Conservation (phyloP, 2,797 vertebrate species). For the Ciconia nigra region DNA sequence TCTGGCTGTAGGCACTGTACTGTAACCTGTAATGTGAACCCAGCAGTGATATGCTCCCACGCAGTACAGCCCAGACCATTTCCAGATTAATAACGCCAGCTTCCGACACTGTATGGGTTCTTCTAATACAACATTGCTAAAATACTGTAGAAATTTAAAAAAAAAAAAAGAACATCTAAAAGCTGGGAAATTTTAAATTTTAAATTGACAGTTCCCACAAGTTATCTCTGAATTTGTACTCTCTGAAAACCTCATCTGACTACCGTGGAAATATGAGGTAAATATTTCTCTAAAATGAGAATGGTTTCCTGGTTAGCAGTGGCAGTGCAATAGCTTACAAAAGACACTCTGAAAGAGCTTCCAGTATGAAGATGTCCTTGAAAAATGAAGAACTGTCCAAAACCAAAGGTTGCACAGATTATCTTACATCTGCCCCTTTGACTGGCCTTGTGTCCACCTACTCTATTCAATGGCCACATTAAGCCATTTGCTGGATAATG, state of each 20-base stretch:
- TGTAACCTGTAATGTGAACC: background rate
- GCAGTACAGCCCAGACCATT: background rate
- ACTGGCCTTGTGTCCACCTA: background rate
- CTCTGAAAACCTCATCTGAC: background rate
- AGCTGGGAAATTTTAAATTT: background rate
- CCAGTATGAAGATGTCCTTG: background rate
- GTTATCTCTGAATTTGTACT: background rate
- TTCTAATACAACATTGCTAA: background rate
- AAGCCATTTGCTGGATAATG: background rate
- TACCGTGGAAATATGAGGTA: background rate
- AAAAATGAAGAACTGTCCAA: background rate
- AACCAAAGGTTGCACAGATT: background rate
- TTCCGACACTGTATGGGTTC: background rate
- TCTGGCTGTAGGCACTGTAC: background rate
- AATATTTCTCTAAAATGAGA: background rate
- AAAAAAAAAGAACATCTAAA: background rate
- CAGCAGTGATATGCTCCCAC: background rate
- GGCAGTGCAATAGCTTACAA: background rate
- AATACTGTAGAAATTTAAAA: background rate
- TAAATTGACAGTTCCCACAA: background rate
- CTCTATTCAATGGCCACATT: background rate
- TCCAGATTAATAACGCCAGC: background rate
- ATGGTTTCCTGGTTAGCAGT: background rate
- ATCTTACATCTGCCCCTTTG: background rate
- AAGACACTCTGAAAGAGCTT: background rate